Percentiles rank a stretch among this genome's conserved stretches.
phyloP scores from a whole-genome alignment of 1,140 invertebrate genomes.

The Ceratosolen fusciceps region DNA sequence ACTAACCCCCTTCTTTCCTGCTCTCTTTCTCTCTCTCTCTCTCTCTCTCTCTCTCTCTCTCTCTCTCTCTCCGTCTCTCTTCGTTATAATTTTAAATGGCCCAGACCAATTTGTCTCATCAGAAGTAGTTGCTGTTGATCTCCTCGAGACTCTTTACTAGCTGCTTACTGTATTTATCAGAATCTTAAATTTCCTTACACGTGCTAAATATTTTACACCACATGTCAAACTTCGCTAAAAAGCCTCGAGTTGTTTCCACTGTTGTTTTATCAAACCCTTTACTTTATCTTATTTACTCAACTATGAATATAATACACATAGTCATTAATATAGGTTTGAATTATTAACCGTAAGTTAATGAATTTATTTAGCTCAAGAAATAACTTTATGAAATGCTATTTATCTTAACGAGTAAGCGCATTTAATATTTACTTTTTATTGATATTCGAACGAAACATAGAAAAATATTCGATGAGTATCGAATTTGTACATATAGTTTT shows the following conservation, averaged over 20 bases:
- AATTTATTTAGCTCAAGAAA: too few relatives aligned
- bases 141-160: neutral
- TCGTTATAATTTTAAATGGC: constrained; percentile 2
- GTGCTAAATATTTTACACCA: neutral
- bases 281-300: neutral
- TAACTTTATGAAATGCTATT: neutral
- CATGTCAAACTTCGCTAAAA: neutral
- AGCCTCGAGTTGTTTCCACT: neutral
- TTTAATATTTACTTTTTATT: too few relatives aligned
- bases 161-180: neutral
- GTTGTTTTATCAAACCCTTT: neutral
- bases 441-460: too few relatives aligned
- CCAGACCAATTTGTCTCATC: neutral
- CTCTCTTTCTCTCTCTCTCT: neutral
- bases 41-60: neutral
- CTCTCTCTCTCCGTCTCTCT: neutral
- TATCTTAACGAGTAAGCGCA: too few relatives aligned
- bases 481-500: too few relatives aligned
- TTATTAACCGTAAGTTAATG: too few relatives aligned
- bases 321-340: too few relatives aligned
- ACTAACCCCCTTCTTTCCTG: neutral
- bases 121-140: neutral
- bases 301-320: neutral
- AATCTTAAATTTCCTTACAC: neutral
- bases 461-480: too few relatives aligned